Base-by-base conservation (phyloP, 2,797 vertebrate genomes). In the Hypotaenidia philippensis region DNA sequence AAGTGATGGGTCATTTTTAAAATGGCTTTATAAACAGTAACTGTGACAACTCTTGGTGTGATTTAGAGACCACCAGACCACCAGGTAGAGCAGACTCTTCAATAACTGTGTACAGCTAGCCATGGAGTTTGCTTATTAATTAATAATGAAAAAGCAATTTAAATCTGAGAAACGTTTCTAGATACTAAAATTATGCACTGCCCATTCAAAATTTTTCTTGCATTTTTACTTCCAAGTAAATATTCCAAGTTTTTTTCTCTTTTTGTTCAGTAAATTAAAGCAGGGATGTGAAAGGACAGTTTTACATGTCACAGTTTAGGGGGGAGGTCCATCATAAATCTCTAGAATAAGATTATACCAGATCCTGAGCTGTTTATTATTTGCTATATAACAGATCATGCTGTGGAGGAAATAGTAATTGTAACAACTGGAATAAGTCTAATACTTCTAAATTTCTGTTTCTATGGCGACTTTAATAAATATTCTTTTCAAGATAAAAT, bases 391-490 rank as follows among this genome's bases (percentile, higher is more conserved):
- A 74, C 36, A 66, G 64, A 74, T 70, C 89, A 40, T 63, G 83
- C 81, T 87, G 75, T 53, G 74, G 83, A 90, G 66, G 71, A 79
- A 91, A 87, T 34, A 70, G 75, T 79, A 44, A 78, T 66, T 75
- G 29, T 50, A 44, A 63, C 77, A 90, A 76, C 85, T 90, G 66
- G 60, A 88, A 78, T 78, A 76, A 60, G 27, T 41, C 65, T 92
- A 75, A 91, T 52, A 70, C 57, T 56, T 92, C 83, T 71, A 26
- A 57, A 78, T 44, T 83, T 87, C 57, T 59, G 68, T 94, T 89
- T 90, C 77, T 84, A 79, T 94, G 79, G 57, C 47, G 64, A 90
- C 49, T 61, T 66, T 81, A 89, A 90, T 68, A 96, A 92, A 86
- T 82, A 82, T 18, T 92, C 79, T 77, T 84, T 89, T 83, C 52